These are phyloP conservation scores for Cephalotes varians DNA, from an alignment of 2,888 invertebrate genomes.

Conservation along the genomic window DNA sequence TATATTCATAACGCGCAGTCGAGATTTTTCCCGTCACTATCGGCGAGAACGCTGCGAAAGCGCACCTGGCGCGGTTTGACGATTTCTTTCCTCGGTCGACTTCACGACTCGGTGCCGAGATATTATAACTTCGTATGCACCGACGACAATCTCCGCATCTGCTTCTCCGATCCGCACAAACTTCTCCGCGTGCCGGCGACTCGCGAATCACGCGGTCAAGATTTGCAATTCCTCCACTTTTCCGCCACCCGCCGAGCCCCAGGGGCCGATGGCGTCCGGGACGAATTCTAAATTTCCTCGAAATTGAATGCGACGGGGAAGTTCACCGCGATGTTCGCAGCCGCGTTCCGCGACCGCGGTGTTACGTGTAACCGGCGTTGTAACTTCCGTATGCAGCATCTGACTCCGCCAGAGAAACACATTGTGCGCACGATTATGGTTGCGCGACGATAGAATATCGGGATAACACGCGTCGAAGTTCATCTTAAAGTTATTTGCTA, in stretches of 20 bases:
- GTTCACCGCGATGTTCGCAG: conserved; percentile 39
- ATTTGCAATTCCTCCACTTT: conserved; percentile 65
- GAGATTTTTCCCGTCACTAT: conserved; percentile 11
- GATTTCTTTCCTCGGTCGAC: background rate
- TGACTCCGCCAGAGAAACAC: conserved; percentile 9
- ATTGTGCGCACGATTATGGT: conserved; percentile 34
- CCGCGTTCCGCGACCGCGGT: conserved; percentile 18
- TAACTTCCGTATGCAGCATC: conserved; percentile 43
- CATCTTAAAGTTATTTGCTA: background rate
- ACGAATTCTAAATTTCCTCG: conserved; percentile 61
- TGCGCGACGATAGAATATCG: conserved; percentile 17
- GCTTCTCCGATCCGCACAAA: conserved; percentile 38
- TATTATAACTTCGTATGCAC: conserved; percentile 40
- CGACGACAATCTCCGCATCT: conserved; percentile 25
- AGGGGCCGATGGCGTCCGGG: background rate
- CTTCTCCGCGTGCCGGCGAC: conserved; percentile 23
- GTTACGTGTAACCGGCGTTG: conserved; percentile 32
- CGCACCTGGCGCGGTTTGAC: conserved; percentile 39
- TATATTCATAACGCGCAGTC: conserved; percentile 1
- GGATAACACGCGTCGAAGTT: conserved; percentile 8
- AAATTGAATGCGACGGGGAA: conserved; percentile 48
- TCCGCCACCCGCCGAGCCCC: background rate
- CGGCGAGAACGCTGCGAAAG: conserved; percentile 24
- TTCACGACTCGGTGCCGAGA: background rate
- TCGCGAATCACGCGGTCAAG: conserved; percentile 52